These are phyloP conservation scores for Eugnorisma glareosa DNA, from an alignment of 2,888 invertebrate genomes.

Conservation along the genomic window DNA sequence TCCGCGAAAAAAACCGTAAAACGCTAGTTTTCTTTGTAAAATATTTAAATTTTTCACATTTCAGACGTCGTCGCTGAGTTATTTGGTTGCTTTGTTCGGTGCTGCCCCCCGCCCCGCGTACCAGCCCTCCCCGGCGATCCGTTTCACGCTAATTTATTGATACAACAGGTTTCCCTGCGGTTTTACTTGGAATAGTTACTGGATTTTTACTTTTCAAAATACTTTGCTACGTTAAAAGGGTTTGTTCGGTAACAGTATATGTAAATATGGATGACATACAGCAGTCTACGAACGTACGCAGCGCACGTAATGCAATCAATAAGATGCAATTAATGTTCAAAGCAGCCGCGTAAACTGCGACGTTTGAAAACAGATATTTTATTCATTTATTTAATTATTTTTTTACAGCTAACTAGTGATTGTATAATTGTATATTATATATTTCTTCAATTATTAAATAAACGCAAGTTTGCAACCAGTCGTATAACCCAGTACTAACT, in stretches of 20 bases:
- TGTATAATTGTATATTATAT: background rate
- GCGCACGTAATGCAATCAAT: background rate
- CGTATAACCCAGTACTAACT: background rate
- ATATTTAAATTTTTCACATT: constrained; percentile 63
- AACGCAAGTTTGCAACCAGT: background rate
- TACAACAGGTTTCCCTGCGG: constrained; percentile 54
- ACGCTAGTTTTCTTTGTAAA: constrained; percentile 64
- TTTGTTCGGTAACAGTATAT: constrained; percentile 1
- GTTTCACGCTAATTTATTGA: constrained; percentile 61
- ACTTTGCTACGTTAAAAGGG: background rate
- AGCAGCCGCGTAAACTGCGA: background rate
- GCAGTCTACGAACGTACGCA: background rate
- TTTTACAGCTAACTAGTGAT: background rate
- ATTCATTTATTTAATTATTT: too few relatives aligned
- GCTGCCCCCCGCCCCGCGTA: background rate
- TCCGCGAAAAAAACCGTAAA: constrained; percentile 48
- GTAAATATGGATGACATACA: background rate
- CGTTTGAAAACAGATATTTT: background rate
- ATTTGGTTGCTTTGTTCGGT: constrained; percentile 55
- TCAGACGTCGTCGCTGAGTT: constrained; percentile 54
- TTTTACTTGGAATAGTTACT: constrained; percentile 19
- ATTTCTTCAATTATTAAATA: background rate
- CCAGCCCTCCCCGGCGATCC: constrained; percentile 36
- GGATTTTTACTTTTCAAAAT: constrained; percentile 30
- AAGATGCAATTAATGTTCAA: background rate